phyloP scores from a whole-genome alignment of 2,888 invertebrate genomes.

The Odontocolon sp. region DNA sequence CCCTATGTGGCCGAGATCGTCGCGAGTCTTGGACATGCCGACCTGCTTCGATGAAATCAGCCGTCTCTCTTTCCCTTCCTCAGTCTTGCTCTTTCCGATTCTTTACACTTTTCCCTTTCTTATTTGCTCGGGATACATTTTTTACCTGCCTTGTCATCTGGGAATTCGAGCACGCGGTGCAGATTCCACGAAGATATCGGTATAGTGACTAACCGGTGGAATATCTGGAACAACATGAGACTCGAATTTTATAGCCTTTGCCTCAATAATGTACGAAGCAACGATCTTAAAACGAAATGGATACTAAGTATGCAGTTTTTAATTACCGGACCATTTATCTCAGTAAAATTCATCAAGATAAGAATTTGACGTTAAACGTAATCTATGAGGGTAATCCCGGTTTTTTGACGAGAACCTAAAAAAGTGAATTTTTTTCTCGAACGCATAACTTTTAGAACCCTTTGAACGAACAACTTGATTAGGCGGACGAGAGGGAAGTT shows the following conservation, averaged over 20 bases:
- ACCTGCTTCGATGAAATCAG: constrained; percentile 59
- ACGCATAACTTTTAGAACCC: background rate
- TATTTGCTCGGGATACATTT: constrained; percentile 25
- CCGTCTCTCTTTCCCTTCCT: constrained; percentile 61
- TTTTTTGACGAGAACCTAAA: no score
- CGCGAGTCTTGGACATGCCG: constrained; percentile 8
- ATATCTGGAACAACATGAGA: constrained; percentile 38
- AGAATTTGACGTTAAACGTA: no score
- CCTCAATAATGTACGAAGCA: no score
- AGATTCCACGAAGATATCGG: constrained; percentile 52
- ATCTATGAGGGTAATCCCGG: no score
- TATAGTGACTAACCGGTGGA: constrained; percentile 40
- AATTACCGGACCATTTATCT: no score
- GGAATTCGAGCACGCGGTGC: constrained; percentile 68
- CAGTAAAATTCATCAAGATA: no score
- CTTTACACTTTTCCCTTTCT: constrained; percentile 23
- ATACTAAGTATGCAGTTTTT: no score
- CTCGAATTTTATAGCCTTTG: constrained; percentile 2
- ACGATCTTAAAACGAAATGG: no score
- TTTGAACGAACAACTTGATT: constrained; percentile 12
- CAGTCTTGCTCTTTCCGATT: background rate
- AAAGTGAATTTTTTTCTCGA: background rate
- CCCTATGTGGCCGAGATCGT: constrained; percentile 74
- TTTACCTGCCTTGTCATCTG: constrained; percentile 66
- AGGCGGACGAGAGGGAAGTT: background rate